Percentiles rank a stretch among this genome's conserved stretches.
These are phyloP conservation scores for Mongoloraphidia duomilia DNA, from an alignment of 2,888 invertebrate genomes.

Conservation along the genomic window DNA sequence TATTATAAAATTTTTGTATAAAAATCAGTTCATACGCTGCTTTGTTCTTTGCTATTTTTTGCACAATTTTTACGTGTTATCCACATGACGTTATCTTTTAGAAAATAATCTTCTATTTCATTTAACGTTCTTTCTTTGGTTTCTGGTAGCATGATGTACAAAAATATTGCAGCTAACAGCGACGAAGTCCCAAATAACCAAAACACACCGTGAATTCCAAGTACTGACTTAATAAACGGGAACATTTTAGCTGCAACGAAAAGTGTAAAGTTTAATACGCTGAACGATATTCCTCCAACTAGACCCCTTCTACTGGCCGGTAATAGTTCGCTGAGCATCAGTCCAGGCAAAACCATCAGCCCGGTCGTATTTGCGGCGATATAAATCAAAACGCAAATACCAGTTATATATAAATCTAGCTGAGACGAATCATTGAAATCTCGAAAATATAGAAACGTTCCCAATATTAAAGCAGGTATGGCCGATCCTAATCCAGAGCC, in stretches of 20 bases:
- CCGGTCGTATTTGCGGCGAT: constrained; percentile 60
- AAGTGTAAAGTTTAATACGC: constrained; percentile 50
- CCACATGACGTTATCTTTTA: constrained; percentile 49
- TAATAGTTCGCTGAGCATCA: constrained; percentile 61
- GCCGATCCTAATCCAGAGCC: constrained; percentile 54
- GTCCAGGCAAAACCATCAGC: constrained; percentile 57
- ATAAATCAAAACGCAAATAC: constrained; percentile 44
- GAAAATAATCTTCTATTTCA: constrained; percentile 67
- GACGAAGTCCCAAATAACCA: constrained; percentile 52
- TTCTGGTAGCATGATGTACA: constrained; percentile 57
- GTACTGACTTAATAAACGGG: constrained; percentile 39
- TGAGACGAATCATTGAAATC: constrained; percentile 24
- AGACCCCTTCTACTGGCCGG: constrained; percentile 59
- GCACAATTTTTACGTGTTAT: constrained; percentile 30
- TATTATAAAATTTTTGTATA: too few relatives aligned
- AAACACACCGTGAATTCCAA: constrained; percentile 56
- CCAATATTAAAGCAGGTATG: constrained; percentile 44
- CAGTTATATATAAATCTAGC: constrained; percentile 27
- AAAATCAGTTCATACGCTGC: too few relatives aligned
- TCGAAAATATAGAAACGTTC: constrained; percentile 32
- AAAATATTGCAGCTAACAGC: constrained; percentile 43
- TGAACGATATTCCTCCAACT: constrained; percentile 59
- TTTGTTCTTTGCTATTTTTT: too few relatives aligned
- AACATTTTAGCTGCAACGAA: constrained; percentile 58
- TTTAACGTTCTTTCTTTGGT: constrained; percentile 55